These are phyloP conservation scores for Drosophila jambulina DNA, from an alignment of 1,140 invertebrate genomes.

Conservation along the genomic window DNA sequence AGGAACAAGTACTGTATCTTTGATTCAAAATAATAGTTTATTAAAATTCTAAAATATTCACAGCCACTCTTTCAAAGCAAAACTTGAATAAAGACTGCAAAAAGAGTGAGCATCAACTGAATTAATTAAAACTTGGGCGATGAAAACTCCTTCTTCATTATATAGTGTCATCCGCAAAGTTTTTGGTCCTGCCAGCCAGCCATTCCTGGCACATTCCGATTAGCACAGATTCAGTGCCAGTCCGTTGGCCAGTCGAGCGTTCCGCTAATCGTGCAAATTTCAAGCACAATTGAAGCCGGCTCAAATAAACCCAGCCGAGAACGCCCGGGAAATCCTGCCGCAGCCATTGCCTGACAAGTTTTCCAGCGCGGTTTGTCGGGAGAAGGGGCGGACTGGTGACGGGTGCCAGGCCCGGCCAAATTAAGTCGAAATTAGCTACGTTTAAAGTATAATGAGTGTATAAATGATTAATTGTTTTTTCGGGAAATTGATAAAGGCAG, in stretches of 20 bases:
- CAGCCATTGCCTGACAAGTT: slow-evolving; percentile 46
- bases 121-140: slow-evolving; percentile 29
- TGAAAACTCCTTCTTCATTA: slow-evolving; percentile 22
- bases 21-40: background rate
- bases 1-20: background rate
- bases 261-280: slow-evolving; percentile 70
- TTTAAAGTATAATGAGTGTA: slow-evolving; percentile 76
- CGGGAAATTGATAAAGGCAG: slow-evolving; percentile 59
- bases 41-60: background rate
- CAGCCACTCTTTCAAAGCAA: background rate
- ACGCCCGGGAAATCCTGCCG: slow-evolving; percentile 17
- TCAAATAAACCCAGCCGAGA: slow-evolving; percentile 43
- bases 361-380: background rate
- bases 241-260: slow-evolving; percentile 43
- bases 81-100: background rate
- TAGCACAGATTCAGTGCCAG: slow-evolving; percentile 27
- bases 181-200: background rate
- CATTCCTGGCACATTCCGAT: slow-evolving; percentile 20
- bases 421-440: slow-evolving; percentile 69
- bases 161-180: slow-evolving; percentile 1
- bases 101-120: background rate
- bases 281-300: slow-evolving; percentile 68
- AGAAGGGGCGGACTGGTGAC: background rate
- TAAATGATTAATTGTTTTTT: slow-evolving; percentile 76
- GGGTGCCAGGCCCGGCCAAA: slow-evolving; percentile 24